Evolutionary conservation across 2,797 vertebrate species (phyloP).

Genomic region (Epinephelus malabaricus): DNA sequence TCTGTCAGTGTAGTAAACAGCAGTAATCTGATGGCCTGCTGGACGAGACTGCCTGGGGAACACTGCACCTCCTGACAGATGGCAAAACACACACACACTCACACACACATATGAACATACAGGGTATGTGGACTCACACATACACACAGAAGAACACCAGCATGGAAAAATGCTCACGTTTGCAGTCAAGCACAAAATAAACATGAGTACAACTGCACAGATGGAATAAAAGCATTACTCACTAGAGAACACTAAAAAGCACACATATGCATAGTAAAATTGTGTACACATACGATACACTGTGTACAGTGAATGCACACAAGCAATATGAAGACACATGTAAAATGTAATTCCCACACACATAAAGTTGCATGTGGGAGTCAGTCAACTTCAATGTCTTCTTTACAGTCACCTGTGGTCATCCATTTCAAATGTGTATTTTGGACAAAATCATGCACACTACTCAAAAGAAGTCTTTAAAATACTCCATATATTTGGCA

Average conservation of each 20-base stretch:
- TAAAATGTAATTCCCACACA: background rate
- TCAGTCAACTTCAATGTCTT: background rate
- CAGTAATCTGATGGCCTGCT: slow-evolving; percentile 75
- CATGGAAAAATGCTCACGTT: slow-evolving; percentile 6
- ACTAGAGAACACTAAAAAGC: background rate
- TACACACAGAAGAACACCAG: slow-evolving; percentile 11
- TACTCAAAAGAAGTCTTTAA: too few species aligned
- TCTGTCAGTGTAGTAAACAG: slow-evolving; percentile 85
- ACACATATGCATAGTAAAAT: background rate
- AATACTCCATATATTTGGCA: too few species aligned
- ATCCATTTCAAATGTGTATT: background rate
- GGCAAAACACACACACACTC: slow-evolving; percentile 41
- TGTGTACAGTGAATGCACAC: background rate
- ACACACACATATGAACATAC: background rate
- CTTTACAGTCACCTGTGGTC: too few species aligned
- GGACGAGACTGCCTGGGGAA: slow-evolving; percentile 55
- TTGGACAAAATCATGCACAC: too few species aligned
- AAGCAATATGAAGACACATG: background rate
- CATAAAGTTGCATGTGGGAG: background rate
- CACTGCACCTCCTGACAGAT: slow-evolving; percentile 70
- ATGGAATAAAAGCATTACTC: background rate
- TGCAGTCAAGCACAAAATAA: slow-evolving; percentile 19
- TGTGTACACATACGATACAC: background rate
- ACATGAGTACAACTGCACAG: background rate
- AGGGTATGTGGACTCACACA: background rate